These are phyloP conservation scores for Apteryx owenii DNA, from an alignment of 2,113 vertebrate genomes.

Conservation along the genomic window DNA sequence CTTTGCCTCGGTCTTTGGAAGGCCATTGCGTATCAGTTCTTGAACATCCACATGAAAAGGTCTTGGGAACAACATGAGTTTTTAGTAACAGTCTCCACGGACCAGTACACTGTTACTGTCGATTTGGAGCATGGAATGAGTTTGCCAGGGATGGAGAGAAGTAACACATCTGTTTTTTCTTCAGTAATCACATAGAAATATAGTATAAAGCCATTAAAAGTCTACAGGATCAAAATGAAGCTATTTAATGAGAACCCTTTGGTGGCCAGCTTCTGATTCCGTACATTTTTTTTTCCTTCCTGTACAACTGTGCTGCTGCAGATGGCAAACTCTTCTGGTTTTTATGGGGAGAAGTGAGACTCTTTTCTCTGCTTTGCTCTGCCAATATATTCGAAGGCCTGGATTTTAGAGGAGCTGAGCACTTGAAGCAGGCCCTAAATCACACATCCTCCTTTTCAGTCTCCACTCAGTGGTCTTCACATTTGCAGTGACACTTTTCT, in stretches of 20 bases:
- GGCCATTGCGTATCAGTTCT: neutral
- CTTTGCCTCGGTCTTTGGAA: neutral
- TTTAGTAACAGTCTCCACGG: neutral
- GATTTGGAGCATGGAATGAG: neutral
- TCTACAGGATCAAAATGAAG: neutral
- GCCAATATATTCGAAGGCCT: neutral
- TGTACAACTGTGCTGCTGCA: rapidly evolving
- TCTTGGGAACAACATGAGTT: neutral
- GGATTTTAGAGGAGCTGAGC: neutral
- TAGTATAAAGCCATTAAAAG: neutral
- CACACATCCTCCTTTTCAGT: neutral
- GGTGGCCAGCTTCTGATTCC: neutral
- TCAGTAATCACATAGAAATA: neutral
- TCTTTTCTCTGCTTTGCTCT: neutral
- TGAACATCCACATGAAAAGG: neutral
- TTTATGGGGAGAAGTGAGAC: neutral
- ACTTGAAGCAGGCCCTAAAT: neutral
- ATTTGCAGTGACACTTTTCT: neutral
- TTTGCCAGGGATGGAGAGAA: neutral
- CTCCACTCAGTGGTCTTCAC: neutral
- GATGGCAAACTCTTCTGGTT: neutral
- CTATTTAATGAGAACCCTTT: neutral
- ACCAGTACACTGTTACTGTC: neutral
- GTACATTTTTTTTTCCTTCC: neutral
- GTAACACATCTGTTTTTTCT: neutral